Percentiles rank a stretch among this genome's conserved stretches.
Conservation (phyloP, 2,113 vertebrate species). For the Coracopsis vasa region DNA sequence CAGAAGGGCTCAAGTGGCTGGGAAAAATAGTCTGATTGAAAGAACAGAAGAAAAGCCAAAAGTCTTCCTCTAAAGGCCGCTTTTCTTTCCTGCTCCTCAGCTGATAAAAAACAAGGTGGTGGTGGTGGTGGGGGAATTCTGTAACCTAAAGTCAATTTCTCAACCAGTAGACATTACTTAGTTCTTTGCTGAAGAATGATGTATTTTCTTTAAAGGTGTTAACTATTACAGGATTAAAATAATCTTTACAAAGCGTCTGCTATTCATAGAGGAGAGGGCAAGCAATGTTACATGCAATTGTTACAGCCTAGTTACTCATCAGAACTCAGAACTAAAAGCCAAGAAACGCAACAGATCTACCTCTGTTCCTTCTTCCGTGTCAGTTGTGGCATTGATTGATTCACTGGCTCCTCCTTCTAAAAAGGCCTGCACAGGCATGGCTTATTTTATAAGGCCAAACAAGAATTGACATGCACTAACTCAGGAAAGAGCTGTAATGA, state of each 20-base stretch:
- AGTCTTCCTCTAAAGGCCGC: neutral
- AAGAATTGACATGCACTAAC: conserved; percentile 18
- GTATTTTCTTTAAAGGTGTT: neutral
- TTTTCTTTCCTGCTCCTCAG: neutral
- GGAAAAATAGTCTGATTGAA: neutral
- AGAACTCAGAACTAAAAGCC: neutral
- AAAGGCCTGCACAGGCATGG: neutral
- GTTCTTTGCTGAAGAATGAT: neutral
- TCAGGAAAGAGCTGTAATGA: conserved; percentile 26
- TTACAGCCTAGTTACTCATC: neutral
- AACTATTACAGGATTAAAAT: neutral
- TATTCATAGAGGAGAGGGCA: neutral
- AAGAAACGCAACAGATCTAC: neutral
- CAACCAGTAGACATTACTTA: neutral
- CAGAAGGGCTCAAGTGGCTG: neutral
- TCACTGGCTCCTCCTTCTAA: neutral
- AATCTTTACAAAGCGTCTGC: neutral
- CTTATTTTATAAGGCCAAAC: conserved; percentile 9
- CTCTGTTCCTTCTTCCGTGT: neutral
- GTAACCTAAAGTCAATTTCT: neutral
- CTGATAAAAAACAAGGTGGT: neutral
- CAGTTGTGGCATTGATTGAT: neutral
- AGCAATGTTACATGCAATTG: neutral
- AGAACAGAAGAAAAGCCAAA: neutral
- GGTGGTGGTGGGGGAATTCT: neutral